Percentiles rank a stretch among this genome's conserved stretches.
phyloP scores from a whole-genome alignment of 1,140 invertebrate species.

The Liolophura sinensis region DNA sequence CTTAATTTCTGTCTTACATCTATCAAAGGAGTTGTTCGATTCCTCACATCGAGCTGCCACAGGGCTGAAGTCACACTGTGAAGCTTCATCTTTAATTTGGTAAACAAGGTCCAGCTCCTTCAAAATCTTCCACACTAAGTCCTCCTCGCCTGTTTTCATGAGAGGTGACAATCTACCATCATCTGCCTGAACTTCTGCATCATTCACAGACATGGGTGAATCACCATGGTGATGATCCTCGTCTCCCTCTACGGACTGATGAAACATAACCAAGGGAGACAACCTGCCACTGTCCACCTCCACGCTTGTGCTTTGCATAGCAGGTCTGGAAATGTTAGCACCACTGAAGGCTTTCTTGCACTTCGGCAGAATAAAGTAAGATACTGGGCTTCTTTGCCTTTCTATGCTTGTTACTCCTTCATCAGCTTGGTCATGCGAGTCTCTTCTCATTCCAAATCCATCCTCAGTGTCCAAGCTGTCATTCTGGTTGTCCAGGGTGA shows the following conservation, averaged over 20 bases:
- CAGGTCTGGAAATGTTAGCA: neutral
- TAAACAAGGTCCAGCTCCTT: conserved; percentile 13
- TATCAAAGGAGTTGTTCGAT: no score
- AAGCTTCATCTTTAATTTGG: conserved; percentile 22
- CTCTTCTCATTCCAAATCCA: neutral
- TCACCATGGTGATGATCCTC: conserved; percentile 2
- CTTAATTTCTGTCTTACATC: no score
- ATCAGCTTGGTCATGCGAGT: no score
- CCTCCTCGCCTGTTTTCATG: conserved; percentile 4
- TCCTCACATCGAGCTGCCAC: neutral
- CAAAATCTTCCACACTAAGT: no score
- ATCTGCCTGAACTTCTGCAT: conserved; percentile 30
- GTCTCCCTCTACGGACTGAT: neutral
- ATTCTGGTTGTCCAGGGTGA: conserved; percentile 46
- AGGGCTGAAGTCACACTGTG: conserved; percentile 24
- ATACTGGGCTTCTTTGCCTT: no score
- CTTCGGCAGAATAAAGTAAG: no score
- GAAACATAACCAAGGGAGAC: neutral
- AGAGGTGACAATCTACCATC: conserved; percentile 34
- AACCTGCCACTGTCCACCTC: neutral
- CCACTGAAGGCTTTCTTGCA: no score
- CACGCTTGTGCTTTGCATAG: neutral
- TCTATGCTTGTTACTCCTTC: no score
- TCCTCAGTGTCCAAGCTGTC: conserved; percentile 45
- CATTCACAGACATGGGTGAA: conserved; percentile 11